These are phyloP conservation scores for Nerophis ophidion DNA, from an alignment of 2,113 vertebrate species.

Conservation along the genomic window DNA sequence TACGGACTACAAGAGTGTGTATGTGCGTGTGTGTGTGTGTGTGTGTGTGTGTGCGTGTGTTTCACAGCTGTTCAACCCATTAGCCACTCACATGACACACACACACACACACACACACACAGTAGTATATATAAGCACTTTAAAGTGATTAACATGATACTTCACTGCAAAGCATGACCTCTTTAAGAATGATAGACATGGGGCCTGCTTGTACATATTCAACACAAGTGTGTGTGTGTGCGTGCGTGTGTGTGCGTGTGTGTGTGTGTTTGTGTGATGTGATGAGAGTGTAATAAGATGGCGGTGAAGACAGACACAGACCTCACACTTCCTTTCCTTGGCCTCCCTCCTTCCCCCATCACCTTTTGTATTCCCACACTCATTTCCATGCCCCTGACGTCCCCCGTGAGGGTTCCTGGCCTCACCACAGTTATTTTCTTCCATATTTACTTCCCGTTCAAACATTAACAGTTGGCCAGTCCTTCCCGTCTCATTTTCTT, in stretches of 20 bases:
- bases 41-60: slow-evolving; percentile 20
- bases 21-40: slow-evolving; percentile 19
- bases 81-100: slow-evolving; percentile 53
- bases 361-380: not conserved
- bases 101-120: slow-evolving; percentile 15
- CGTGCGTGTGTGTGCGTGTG: not conserved
- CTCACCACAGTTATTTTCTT: not conserved
- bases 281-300: slow-evolving; percentile 70
- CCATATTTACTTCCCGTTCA: not conserved
- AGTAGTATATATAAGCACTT: slow-evolving; percentile 16
- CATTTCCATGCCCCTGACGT: not conserved
- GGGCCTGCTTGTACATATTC: slow-evolving; percentile 42
- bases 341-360: not conserved
- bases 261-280: slow-evolving; percentile 64
- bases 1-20: not conserved
- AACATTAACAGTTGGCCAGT: not conserved
- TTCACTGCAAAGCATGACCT: slow-evolving; percentile 41
- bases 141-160: slow-evolving; percentile 50
- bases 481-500: not conserved
- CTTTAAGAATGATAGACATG: slow-evolving; percentile 34
- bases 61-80: slow-evolving; percentile 64
- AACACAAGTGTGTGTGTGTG: slow-evolving; percentile 4
- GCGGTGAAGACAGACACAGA: slow-evolving; percentile 63
- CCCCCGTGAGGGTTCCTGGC: not conserved
- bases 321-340: slow-evolving; percentile 32